These are phyloP conservation scores for Dermolepida albohirtum DNA, from an alignment of 2,888 invertebrate species.

Conservation along the genomic window DNA sequence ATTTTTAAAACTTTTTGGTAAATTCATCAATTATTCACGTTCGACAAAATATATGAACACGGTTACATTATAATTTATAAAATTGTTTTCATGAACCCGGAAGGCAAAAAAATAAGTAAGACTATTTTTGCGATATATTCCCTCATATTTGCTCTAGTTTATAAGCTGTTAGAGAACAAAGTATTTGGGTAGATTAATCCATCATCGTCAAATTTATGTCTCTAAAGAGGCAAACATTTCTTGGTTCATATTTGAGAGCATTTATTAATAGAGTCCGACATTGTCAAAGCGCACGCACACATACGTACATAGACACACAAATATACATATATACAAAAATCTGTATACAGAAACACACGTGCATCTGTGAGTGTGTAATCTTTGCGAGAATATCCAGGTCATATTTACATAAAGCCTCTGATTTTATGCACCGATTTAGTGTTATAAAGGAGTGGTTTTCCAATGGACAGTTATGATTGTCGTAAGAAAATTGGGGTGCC, in stretches of 20 bases:
- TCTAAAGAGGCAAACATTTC: neutral
- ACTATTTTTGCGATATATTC: no score
- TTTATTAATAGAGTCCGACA: conserved; percentile 24
- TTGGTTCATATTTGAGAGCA: conserved; percentile 7
- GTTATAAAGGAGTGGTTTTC: conserved; percentile 27
- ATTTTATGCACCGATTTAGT: conserved; percentile 31
- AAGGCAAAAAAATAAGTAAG: no score
- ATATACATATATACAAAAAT: neutral
- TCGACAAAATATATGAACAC: no score
- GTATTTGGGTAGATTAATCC: no score
- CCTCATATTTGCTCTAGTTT: no score
- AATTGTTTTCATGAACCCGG: no score
- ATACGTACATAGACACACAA: neutral
- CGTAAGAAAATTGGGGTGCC: conserved; percentile 37
- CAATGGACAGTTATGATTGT: conserved; percentile 35
- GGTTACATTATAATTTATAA: no score
- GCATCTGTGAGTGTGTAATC: conserved; percentile 5
- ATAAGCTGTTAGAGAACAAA: no score
- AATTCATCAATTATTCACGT: no score
- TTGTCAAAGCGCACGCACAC: conserved; percentile 7
- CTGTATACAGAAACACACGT: conserved; percentile 7
- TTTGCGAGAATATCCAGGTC: conserved; percentile 24
- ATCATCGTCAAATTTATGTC: no score
- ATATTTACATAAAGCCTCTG: conserved; percentile 35
- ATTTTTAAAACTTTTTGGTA: no score